Base-by-base conservation (phyloP, 2,797 vertebrate genomes). In the Petrocephalus sullivani region DNA sequence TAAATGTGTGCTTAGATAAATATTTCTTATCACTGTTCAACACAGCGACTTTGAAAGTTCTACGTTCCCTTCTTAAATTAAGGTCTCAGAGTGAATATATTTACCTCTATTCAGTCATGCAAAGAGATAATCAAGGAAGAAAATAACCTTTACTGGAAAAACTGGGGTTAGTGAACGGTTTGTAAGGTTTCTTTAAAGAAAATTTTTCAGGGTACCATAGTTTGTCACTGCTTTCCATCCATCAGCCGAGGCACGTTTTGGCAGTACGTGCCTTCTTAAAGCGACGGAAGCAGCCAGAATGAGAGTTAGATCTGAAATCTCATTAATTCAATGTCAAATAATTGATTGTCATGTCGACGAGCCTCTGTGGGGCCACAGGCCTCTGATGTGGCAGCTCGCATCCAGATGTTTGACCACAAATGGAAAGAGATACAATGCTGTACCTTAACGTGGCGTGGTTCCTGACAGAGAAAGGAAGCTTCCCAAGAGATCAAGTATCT, bases 211-310 rank as follows among this genome's bases (percentile, higher is more conserved):
- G 78, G 75, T 33, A 82, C 21, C 51, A 6, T 67, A 85, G 64
- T 85, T 61, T 67, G 81, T 54, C 58, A 87, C 56, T 61, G 57
- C 94, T 93, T 94, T 94, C 95, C 95, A 93, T 95, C 93, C 92
- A 91, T 92, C 93, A 93, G 94, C 94, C 93, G 94, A 94, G 93
- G 94, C 94, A 94, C 94, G 94, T 93, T 91, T 92, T 93, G 93
- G 92, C 93, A 93, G 94, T 92, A 92, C 33, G 19, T 2, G 12
- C 49, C 23, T 88, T 67, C 87, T 81, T 88, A 53, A 88, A 61
- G 71, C 86, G 56, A 61, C 67, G 28, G 67, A 87, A 58, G 19
- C 53, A 14, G 19, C 46, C 12, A 89, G 46, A 41, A 81, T 21
- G 86, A 67, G 54, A 83, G 60, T 85, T 56, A 58, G 81, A 87